Percentiles rank a stretch among this genome's conserved stretches.
Evolutionary conservation across 2,113 vertebrate species (phyloP).

Genomic region (Cheirogaleus medius): DNA sequence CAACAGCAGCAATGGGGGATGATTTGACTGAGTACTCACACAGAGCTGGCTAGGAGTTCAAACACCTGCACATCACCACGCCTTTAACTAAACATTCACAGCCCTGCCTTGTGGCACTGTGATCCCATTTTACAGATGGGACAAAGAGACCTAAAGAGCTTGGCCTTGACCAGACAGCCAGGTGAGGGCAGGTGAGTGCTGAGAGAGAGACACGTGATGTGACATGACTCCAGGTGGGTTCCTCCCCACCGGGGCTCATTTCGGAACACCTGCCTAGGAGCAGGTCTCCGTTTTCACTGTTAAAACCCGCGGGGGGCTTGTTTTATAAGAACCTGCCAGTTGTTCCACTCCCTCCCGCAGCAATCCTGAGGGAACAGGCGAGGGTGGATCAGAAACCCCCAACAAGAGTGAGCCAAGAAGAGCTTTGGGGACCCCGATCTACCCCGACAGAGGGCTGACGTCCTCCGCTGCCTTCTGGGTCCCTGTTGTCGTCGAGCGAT

Average conservation of each 20-base stretch:
- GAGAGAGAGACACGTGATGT: fast-evolving
- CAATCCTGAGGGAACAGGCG: no score
- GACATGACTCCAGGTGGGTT: fast-evolving
- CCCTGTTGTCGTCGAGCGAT: neutral
- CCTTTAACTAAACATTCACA: fast-evolving
- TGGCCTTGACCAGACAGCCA: neutral
- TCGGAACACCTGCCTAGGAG: fast-evolving
- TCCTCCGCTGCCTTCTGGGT: no score
- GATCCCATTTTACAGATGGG: neutral
- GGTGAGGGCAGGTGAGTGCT: neutral
- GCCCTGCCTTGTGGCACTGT: fast-evolving
- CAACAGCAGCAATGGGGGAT: fast-evolving
- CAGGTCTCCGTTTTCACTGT: neutral
- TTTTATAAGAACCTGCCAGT: neutral
- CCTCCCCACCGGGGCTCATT: neutral
- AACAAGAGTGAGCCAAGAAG: neutral
- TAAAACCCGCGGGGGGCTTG: neutral
- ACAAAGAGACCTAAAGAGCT: neutral
- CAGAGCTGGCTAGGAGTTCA: neutral
- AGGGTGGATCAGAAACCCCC: neutral
- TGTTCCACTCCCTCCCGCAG: neutral
- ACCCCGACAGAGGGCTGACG: neutral
- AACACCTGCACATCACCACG: neutral
- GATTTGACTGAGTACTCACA: fast-evolving
- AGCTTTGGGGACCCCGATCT: no score